Evolutionary conservation across 2,797 vertebrate species (phyloP).

Genomic region (Acanthurus leucopareius): DNA sequence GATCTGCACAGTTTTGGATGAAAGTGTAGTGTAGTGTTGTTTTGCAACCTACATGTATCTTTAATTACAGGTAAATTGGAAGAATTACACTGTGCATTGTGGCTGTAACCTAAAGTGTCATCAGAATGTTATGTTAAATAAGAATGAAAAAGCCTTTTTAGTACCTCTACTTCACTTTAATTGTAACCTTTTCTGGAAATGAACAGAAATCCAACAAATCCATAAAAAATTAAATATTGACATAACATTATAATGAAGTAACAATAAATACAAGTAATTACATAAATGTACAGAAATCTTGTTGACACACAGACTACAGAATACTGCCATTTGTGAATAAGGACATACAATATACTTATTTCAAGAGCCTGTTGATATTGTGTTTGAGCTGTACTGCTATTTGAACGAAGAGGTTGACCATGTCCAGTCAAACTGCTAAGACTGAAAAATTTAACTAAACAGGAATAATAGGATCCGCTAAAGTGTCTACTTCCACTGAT

Average conservation of each 20-base stretch:
- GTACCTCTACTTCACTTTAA: constrained; percentile 91
- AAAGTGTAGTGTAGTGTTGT: too few relatives aligned
- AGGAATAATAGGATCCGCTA: constrained; percentile 18
- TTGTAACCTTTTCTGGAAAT: constrained; percentile 87
- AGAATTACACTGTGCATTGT: not conserved
- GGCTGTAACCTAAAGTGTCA: not conserved
- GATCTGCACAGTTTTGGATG: not conserved
- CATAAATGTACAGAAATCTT: constrained; percentile 93
- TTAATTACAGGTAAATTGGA: not conserved
- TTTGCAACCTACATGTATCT: not conserved
- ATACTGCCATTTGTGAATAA: constrained; percentile 90
- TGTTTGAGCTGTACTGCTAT: constrained; percentile 58
- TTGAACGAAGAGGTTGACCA: constrained; percentile 42
- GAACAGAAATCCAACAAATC: constrained; percentile 89
- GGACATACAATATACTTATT: constrained; percentile 80
- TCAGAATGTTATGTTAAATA: constrained; percentile 72
- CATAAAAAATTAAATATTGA: constrained; percentile 94
- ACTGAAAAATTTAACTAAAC: constrained; percentile 30
- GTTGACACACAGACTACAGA: constrained; percentile 88
- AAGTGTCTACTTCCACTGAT: constrained; percentile 39
- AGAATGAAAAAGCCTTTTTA: constrained; percentile 85
- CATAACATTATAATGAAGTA: constrained; percentile 88
- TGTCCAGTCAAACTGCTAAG: constrained; percentile 44
- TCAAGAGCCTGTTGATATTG: constrained; percentile 80
- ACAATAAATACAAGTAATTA: constrained; percentile 99